phyloP scores from a whole-genome alignment of 2,888 invertebrate genomes.

The Euzophera pinguis region DNA sequence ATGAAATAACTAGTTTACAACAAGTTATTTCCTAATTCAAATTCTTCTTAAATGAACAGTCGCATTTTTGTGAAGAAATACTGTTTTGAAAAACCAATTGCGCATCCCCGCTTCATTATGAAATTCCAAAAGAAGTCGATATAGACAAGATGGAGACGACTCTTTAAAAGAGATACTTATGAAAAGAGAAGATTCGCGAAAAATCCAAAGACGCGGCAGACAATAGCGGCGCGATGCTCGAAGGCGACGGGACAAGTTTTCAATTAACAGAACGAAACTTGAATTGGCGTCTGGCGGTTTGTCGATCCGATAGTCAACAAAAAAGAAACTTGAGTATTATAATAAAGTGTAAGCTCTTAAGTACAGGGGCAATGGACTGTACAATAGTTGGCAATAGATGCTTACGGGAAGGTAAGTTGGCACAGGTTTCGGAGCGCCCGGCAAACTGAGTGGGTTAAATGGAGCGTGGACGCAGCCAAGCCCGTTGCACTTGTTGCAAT shows the following conservation, averaged over 20 bases:
- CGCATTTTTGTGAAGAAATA: neutral
- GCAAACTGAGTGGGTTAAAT: slow-evolving; percentile 67
- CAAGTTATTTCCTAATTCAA: too few relatives aligned
- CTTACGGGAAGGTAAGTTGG: slow-evolving; percentile 44
- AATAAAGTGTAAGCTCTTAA: slow-evolving; percentile 17
- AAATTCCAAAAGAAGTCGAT: slow-evolving; percentile 43
- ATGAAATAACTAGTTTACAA: too few relatives aligned
- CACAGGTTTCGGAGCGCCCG: slow-evolving; percentile 46
- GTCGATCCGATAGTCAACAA: slow-evolving; percentile 27
- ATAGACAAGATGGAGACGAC: slow-evolving; percentile 42
- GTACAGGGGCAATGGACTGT: slow-evolving; percentile 26
- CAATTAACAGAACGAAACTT: slow-evolving; percentile 45
- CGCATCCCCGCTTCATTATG: slow-evolving; percentile 38
- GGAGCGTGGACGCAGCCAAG: slow-evolving; percentile 60
- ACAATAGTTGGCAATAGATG: slow-evolving; percentile 37
- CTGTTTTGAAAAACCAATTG: slow-evolving; percentile 39
- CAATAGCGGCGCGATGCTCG: slow-evolving; percentile 41
- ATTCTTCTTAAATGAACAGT: too few relatives aligned
- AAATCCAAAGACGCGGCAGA: slow-evolving; percentile 45
- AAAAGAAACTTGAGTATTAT: slow-evolving; percentile 10
- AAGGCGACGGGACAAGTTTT: slow-evolving; percentile 46
- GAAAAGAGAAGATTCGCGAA: slow-evolving; percentile 42
- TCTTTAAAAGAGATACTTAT: slow-evolving; percentile 51
- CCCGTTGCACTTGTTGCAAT: slow-evolving; percentile 75
- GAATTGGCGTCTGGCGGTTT: slow-evolving; percentile 26